A percentile compares a stretch with the other conserved stretches of the same genome.
phyloP scores from a whole-genome alignment of 2,888 invertebrate genomes.

The Smittia sp. region DNA sequence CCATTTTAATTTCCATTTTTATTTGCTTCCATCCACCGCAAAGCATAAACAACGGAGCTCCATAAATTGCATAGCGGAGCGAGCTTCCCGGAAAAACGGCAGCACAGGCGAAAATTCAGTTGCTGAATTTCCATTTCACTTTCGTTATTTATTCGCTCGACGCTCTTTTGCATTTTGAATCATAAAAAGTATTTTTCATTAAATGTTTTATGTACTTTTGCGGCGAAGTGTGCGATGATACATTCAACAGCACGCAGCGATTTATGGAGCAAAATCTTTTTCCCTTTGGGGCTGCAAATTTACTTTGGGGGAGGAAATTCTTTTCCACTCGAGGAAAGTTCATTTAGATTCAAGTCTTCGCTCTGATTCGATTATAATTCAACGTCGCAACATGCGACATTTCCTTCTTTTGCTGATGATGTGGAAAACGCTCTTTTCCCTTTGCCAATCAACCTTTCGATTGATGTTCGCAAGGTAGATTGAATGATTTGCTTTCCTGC shows the following conservation, averaged over 20 bases:
- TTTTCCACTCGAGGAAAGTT: not conserved
- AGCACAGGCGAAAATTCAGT: not conserved
- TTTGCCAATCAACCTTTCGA: too few relatives aligned
- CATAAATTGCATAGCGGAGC: slow-evolving; percentile 8
- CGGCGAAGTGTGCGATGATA: slow-evolving; percentile 11
- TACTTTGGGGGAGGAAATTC: not conserved
- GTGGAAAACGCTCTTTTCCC: not conserved
- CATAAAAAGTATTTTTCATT: slow-evolving; percentile 24
- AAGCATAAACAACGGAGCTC: not conserved
- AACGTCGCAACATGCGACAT: not conserved
- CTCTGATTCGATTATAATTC: slow-evolving; percentile 6
- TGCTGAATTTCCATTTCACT: slow-evolving; percentile 23
- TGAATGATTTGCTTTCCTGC: too few relatives aligned
- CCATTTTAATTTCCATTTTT: too few relatives aligned
- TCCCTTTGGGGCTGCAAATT: not conserved
- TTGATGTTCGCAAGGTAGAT: too few relatives aligned
- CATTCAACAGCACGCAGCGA: slow-evolving; percentile 22
- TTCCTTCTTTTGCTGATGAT: not conserved
- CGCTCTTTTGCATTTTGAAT: not conserved
- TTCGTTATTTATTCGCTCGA: slow-evolving; percentile 9
- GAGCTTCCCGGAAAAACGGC: slow-evolving; percentile 3
- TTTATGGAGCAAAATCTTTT: slow-evolving; percentile 21
- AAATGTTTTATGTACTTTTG: slow-evolving; percentile 30
- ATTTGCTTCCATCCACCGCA: too few relatives aligned
- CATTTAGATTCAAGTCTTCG: not conserved